A percentile compares a stretch with the other conserved stretches of the same genome.
These are phyloP conservation scores for Malaclemys terrapin DNA, from an alignment of 2,113 vertebrate genomes.

Conservation along the genomic window DNA sequence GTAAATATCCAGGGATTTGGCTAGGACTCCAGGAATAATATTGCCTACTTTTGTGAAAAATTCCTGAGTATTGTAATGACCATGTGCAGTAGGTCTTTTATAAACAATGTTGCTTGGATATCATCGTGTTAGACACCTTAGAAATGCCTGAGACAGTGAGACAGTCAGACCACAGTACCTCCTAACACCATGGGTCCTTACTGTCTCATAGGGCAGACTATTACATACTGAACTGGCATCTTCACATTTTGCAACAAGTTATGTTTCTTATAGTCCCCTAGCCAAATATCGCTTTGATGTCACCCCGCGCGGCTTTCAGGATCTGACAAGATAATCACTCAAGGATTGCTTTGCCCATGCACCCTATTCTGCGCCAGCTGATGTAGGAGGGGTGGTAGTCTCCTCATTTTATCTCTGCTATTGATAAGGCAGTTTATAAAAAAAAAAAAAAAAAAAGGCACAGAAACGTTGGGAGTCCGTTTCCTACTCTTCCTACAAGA, in stretches of 20 bases:
- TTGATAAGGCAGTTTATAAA: background rate
- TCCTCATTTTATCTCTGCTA: background rate
- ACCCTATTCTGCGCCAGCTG: background rate
- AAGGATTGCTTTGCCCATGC: background rate
- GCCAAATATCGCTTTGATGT: background rate
- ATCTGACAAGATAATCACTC: background rate
- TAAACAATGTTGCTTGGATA: background rate
- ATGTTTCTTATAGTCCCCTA: background rate
- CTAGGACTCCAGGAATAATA: slow-evolving; percentile 1
- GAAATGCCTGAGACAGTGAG: background rate
- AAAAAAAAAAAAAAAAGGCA: too few relatives aligned
- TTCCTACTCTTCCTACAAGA: background rate
- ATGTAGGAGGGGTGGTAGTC: background rate
- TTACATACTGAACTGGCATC: background rate
- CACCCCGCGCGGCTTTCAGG: background rate
- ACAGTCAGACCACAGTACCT: background rate
- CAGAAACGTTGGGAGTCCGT: background rate
- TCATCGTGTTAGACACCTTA: background rate
- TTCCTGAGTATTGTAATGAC: background rate
- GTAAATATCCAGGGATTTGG: background rate
- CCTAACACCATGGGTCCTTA: background rate
- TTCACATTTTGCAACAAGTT: background rate
- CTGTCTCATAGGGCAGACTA: background rate
- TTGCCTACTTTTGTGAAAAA: background rate
- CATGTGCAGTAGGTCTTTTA: background rate